Base-by-base conservation (phyloP, 2,888 invertebrate genomes). In the Macaria liturata region DNA sequence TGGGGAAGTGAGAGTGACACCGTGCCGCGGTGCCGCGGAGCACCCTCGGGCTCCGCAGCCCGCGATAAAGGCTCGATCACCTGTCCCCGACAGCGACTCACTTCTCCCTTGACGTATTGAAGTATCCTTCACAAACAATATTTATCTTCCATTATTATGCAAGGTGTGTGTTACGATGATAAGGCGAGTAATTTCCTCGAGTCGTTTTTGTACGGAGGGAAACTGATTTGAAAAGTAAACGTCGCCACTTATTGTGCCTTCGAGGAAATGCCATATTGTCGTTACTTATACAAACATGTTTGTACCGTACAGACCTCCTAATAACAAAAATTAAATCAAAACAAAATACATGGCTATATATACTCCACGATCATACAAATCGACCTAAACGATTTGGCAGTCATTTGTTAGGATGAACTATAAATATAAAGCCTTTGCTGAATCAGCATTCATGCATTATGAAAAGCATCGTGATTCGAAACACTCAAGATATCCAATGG, bases 21-120 rank as follows among this genome's bases (percentile, higher is more conserved):
- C 20, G 20, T 20, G 20, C 76, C 74, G 75, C 75, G 77, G 20
- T 20, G 20, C 76, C 74, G 75, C 75, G 77, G 76, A 79, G 82
- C 81, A 79, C 83, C 83, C 84, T 67, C 72, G 76, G 72, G 74
- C 66, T 68, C 65, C 68, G 70, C 68, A 59, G 67, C 65, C 66
- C 59, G 70, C 76, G 81, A 85, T 85, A 86, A 84, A 81, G 81
- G 78, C 84, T 83, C 84, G 83, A 86, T 86, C 84, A 83, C 81
- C 82, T 84, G 84, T 74, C 76, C 73, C 72, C 78, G 83, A 81
- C 86, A 83, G 80, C 66, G 68, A 68, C 70, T 72, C 74, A 76
- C 77, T 76, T 71, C 66, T 63, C 64, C 73, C 67, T 55, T 60
- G 68, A 70, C 71, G 67, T 74, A 75, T 75, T 70, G 68, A 75